Percentiles rank a stretch among this genome's conserved stretches.
phyloP scores from a whole-genome alignment of 1,140 invertebrate species.

The Lasioglossum baleicum region DNA sequence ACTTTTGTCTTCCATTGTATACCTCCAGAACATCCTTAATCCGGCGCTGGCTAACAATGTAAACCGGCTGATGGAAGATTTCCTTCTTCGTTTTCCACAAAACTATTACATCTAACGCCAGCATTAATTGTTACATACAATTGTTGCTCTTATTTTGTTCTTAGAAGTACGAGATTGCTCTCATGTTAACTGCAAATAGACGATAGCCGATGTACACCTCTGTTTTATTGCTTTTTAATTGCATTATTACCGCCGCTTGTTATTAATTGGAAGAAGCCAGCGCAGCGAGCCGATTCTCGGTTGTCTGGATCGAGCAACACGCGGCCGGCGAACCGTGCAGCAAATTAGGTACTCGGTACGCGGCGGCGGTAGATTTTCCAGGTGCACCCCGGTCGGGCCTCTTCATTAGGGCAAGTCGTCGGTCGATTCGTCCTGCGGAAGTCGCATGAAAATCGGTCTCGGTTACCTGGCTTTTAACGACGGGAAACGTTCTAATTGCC shows the following conservation, averaged over 20 bases:
- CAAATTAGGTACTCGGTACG: slow-evolving; percentile 13
- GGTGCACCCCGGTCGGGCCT: slow-evolving; percentile 3
- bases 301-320: neutral
- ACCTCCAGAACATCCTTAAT: no score
- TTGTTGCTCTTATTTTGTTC: no score
- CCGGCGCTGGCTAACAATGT: no score
- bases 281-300: no score
- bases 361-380: slow-evolving; percentile 26
- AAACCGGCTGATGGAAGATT: no score
- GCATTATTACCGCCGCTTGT: slow-evolving; percentile 14
- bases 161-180: no score
- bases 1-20: no score
- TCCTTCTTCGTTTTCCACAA: no score
- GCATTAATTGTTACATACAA: no score
- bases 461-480: slow-evolving; percentile 75
- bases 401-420: slow-evolving; percentile 35
- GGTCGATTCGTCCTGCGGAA: slow-evolving; percentile 65
- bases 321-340: neutral
- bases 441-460: slow-evolving; percentile 75
- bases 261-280: no score
- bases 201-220: neutral
- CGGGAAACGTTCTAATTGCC: slow-evolving; percentile 76
- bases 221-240: slow-evolving; percentile 32
- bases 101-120: no score
- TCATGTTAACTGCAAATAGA: no score